Evolutionary conservation across 2,113 vertebrate genomes (phyloP), one percentile per base, ranked within the genome.

Genomic region (Phycodurus eques): DNA sequence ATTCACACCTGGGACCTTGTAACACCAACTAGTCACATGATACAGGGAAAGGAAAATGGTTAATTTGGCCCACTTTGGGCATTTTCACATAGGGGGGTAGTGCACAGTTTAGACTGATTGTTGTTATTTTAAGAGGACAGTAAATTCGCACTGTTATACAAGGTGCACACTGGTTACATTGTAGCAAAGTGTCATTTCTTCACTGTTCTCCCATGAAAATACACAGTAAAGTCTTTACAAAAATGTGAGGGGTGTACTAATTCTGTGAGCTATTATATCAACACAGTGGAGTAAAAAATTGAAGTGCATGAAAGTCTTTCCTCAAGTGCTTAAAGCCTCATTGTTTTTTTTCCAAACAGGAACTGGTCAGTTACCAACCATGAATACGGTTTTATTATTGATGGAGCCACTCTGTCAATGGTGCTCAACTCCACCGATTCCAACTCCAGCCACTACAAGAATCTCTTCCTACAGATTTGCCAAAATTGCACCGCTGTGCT

Each of bases 381-480:
- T 17, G 96, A 98, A 8, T 98, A 93, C 0, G 98, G 97, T 81
- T 94, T 99, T 80, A 98, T 99, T 3, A 94, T 99, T 17, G 98
- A 99, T 43, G 98, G 97, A 19, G 94, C 95, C 0, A 95, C 97
- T 0, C 87, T 99, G 72, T 95, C 98, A 0, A 93, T 98, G 84
- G 93, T 99, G 69, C 88, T 99, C 73, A 98, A 94, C 90, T 87
- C 94, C 53, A 91, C 93, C 64, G 96, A 95, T 51, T 93, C 91
- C 57, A 90, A 87, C 76, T 90, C 92, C 5, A 94, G 90, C 82
- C 90, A 87, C 85, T 97, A 98, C 90, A 96, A 94, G 90, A 96
- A n/a, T 73, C 94, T 99, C n/a, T 97, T 99, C 76, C 92, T 98
- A 2, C 95, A 98, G 79, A 96, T 98, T 64, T 99, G 96, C 87